Conservation (phyloP, 2,888 invertebrate genomes). For the Cistogaster globosa region DNA sequence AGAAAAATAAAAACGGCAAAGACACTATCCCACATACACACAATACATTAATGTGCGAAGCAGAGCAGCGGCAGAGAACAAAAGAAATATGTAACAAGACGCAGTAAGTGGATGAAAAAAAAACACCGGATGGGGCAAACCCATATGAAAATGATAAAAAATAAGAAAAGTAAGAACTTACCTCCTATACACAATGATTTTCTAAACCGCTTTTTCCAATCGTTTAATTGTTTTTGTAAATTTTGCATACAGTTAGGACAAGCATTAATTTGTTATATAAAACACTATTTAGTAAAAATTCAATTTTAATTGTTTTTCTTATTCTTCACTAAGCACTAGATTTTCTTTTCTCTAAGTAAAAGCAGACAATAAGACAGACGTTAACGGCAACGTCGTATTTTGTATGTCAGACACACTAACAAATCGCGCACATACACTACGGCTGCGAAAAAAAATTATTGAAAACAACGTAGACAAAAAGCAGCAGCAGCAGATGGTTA, state of each 20-base stretch:
- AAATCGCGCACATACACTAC: conserved; percentile 39
- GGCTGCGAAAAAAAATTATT: conserved; percentile 3
- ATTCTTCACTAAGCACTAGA: background rate
- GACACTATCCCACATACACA: conserved; percentile 6
- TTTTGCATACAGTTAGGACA: conserved; percentile 55
- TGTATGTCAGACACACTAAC: conserved; percentile 37
- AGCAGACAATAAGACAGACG: conserved; percentile 43
- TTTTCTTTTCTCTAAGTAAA: conserved; percentile 41
- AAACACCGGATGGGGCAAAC: conserved; percentile 67
- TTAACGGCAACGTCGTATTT: conserved; percentile 54
- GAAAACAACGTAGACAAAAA: conserved; percentile 10
- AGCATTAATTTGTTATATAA: conserved; percentile 11
- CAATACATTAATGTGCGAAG: background rate
- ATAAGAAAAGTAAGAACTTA: conserved; percentile 38
- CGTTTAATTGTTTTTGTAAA: conserved; percentile 62
- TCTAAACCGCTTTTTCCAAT: conserved; percentile 62
- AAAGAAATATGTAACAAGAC: conserved; percentile 54
- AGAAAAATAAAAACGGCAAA: conserved; percentile 6
- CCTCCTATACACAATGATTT: conserved; percentile 64
- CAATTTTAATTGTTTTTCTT: conserved; percentile 18
- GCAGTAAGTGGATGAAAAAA: conserved; percentile 33
- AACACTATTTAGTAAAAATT: conserved; percentile 6
- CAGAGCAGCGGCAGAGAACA: conserved; percentile 45
- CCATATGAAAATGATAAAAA: conserved; percentile 46
- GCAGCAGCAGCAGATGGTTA: conserved; percentile 32